Conservation (phyloP, 2,113 vertebrate genomes). For the Tetrax tetrax region DNA sequence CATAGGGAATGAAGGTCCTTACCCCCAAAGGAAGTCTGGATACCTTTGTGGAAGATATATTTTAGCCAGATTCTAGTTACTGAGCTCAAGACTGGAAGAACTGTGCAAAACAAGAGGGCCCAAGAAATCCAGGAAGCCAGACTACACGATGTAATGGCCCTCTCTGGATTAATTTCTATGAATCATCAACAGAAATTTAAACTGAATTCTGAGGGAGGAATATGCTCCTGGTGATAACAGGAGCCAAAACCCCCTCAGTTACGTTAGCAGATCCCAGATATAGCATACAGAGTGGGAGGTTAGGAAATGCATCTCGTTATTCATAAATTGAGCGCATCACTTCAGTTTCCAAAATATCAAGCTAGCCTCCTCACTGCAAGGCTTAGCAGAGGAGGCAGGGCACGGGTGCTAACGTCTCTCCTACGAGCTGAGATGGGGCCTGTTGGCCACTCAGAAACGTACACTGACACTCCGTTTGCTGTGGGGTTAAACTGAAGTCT, state of each 20-base stretch:
- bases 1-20: background rate
- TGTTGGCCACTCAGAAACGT: background rate
- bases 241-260: background rate
- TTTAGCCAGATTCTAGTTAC: background rate
- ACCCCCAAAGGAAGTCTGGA: background rate
- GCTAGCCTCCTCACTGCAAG: background rate
- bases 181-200: background rate
- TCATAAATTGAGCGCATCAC: background rate
- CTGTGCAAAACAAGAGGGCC: background rate
- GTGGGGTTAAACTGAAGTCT: background rate
- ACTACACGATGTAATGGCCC: background rate
- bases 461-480: background rate
- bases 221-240: background rate
- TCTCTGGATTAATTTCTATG: background rate
- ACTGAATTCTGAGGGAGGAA: background rate
- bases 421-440: background rate
- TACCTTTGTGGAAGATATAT: fast-evolving
- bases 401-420: background rate
- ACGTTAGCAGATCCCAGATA: background rate
- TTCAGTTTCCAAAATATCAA: background rate
- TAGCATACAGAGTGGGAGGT: background rate
- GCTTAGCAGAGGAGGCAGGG: background rate
- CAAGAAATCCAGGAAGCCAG: background rate
- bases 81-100: background rate
- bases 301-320: background rate